Base-by-base conservation (phyloP, 2,888 invertebrate species). In the Morinoia aosen region DNA sequence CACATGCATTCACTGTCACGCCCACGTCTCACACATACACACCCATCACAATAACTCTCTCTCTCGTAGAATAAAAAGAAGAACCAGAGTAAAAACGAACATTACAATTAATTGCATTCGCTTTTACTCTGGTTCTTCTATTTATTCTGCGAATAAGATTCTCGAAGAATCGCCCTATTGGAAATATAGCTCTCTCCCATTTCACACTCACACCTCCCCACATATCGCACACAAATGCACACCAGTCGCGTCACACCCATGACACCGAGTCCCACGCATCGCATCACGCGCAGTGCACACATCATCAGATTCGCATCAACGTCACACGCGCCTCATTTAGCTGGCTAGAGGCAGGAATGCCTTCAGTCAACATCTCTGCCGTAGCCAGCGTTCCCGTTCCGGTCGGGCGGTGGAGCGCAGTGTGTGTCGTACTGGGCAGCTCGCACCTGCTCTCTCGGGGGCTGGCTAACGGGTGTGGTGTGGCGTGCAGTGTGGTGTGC, bases 231-330 rank as follows among this genome's bases (percentile, higher is more conserved):
- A 76, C 76, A 76, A 10, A 76, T 33, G 33, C 33, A 61, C 76
- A 76, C 33, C 76, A 33, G 25, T 25, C 19, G 33, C 76, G 8
- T 16, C 14, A 19, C 1, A 19, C 76, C 0, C 33, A 76, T 19
- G 48, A 48, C 48, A 93, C 93, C 33, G 56, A 40, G 40, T 10
- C 93, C 48, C 48, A 48, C 48, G 48, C 48, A 48, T 48, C 48
- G 48, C 48, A 48, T 48, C 5, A 33, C 76, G 25, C 19, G 33
- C 76, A 61, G 19, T 12, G 8, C 14, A 76, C 76, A 33, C 33
- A 76, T 76, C 76, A 76, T 76, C 76, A 76, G 76, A 76, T 76
- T 76, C 76, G 76, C 76, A 76, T 76, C 76, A 76, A 33, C 76
- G 33, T 76, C 33, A 76, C 33, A 76, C 33, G 76, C 76, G 19